Evolutionary conservation across 2,113 vertebrate species (phyloP).

Genomic region (Hiodon tergisus): DNA sequence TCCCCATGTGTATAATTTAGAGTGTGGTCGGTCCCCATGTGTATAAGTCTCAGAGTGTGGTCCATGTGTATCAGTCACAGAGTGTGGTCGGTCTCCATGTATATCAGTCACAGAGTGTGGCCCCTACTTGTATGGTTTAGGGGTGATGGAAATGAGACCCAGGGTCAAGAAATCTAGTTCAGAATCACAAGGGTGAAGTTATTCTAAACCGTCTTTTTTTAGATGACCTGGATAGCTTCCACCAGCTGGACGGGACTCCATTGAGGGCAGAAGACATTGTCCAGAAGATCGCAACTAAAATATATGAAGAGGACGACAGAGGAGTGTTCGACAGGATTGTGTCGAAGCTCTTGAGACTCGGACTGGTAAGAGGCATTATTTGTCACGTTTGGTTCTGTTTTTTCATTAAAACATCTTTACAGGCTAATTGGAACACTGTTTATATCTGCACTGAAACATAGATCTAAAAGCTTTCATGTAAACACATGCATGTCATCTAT

Average conservation of each 20-base stretch:
- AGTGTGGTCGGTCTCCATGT: no score
- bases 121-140: no score
- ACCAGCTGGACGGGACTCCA: slow-evolving; percentile 87
- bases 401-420: background rate
- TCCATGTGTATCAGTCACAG: no score
- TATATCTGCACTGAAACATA: background rate
- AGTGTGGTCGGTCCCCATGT: background rate
- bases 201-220: slow-evolving; percentile 31
- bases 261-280: slow-evolving; percentile 94
- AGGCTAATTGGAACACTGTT: background rate
- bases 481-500: background rate
- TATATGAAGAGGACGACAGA: slow-evolving; percentile 95
- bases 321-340: slow-evolving; percentile 96
- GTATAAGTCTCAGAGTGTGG: background rate
- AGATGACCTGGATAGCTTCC: slow-evolving; percentile 91
- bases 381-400: background rate
- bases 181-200: background rate
- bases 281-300: slow-evolving; percentile 92
- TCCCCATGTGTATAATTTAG: background rate
- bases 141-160: no score
- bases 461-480: background rate
- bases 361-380: slow-evolving; percentile 70
- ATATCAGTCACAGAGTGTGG: no score
- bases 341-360: slow-evolving; percentile 90
- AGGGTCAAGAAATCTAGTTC: no score